Evolutionary conservation across 2,888 invertebrate species (phyloP), one percentile per base, ranked within the genome.

Genomic region (Disparrhopalites patrizii): DNA sequence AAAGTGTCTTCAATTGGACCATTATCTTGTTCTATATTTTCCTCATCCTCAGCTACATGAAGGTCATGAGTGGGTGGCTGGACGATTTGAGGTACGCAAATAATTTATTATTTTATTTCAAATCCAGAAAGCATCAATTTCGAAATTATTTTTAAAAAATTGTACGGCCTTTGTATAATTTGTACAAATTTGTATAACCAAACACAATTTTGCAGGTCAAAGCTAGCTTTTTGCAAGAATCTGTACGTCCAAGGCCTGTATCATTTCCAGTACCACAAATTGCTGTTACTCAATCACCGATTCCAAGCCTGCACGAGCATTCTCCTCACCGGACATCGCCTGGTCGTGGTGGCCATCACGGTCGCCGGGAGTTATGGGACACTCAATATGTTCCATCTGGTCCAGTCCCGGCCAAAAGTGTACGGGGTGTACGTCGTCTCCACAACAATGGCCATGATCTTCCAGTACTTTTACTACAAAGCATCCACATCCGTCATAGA

Each of bases 381-480:
- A 0, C 18, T 55, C n/a, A 28, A 38, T 3, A n/a, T 62, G 15
- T 63, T 40, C 18, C 8, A 51, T 20, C 13, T 54, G 1, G 20
- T 18, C 18, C 18, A 20, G 3, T 15, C 30, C 4, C 18, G 40
- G 2, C 36, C 36, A 40, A 28, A 28, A 25, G 27, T 63, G 5
- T 63, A 56, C 30, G 18, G 27, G 5, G 28, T 47, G 1, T 63
- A 55, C 10, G 20, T 38, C 2, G 18, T 55, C 1, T 28, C 38
- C 2, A 25, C 33, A 18, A 15, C n/a, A 8, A 56, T 38, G 13
- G 47, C 28, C n/a, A 28, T 63, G 7, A 20, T 31, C 4, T 63
- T 63, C 20, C 63, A 63, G 47, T 55, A 25, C 3, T 28, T 43
- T 7, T 63, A 28, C 33, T 63, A 63, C 25, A 23, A 23, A 18